Evolutionary conservation across 2,797 vertebrate species (phyloP), one percentile per base, ranked within the genome.

Genomic region (Acanthiza pusilla): DNA sequence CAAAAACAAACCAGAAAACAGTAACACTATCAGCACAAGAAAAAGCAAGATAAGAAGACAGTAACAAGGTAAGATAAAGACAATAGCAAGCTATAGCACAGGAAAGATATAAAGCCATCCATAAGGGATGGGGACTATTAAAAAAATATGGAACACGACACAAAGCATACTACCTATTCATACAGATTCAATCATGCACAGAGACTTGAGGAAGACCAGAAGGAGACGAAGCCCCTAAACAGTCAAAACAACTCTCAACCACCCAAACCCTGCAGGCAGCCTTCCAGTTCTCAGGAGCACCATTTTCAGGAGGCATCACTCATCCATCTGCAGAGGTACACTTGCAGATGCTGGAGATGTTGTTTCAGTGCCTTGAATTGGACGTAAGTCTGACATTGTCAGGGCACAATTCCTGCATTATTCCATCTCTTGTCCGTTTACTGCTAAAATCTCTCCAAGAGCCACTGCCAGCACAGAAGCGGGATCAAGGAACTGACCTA

Each of bases 171-270:
- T 30, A 25, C 23, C 20, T 65, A 10, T 25, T 76, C n/a, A 66
- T 21, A 38, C 4, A 17, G 2, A 43, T 4, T 26, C 4, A 71
- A 4, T 25, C 29, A 55, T 1, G 4, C 14, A n/a, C 4, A 58
- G 45, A 58, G 13, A 66, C 6, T 1, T 74, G 21, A 34, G 10
- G 5, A 71, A 48, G 38, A 75, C 7, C 17, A 60, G 18, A 38
- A 71, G 13, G 5, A 38, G 7, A 19, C 36, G 13, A 63, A 61
- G 32, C 5, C 7, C 29, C 34, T 48, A 3, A 58, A 58, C 25
- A 19, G 27, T 72, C 38, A 40, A 54, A 90, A 7, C 11, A n/a
- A n/a, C 30, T 72, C 7, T 10, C 40, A 50, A 30, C 11, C 32
- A 61, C 38, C 20, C 27, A 62, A 68, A 36, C 3, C 26, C 58